phyloP scores from a whole-genome alignment of 2,113 vertebrate genomes.

The Megaceryle maxima region DNA sequence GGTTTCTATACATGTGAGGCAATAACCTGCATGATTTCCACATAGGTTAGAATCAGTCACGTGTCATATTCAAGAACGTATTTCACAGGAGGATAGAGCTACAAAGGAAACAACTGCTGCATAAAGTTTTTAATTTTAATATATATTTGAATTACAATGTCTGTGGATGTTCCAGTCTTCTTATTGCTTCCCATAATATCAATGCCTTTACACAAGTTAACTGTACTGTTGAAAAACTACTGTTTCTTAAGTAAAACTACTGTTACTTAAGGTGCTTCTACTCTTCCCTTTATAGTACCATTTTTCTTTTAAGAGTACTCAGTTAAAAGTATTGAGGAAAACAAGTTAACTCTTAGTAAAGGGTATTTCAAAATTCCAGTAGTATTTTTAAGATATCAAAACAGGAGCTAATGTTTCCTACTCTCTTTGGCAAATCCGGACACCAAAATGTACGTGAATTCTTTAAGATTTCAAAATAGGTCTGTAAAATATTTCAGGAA shows the following conservation, averaged over 20 bases:
- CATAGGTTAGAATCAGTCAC: not conserved
- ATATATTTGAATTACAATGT: not conserved
- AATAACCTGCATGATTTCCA: conserved; percentile 14
- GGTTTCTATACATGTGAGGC: not conserved
- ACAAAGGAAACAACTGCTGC: not conserved
- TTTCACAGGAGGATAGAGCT: not conserved
- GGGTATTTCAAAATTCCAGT: not conserved
- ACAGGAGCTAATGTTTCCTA: not conserved
- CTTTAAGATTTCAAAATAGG: not conserved
- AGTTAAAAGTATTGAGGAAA: not conserved
- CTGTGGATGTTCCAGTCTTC: not conserved
- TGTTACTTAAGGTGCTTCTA: not conserved
- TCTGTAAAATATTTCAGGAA: not conserved
- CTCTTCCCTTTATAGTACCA: not conserved
- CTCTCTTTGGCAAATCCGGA: not conserved
- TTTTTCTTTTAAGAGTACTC: not conserved
- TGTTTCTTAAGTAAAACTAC: not conserved
- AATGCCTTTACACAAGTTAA: not conserved
- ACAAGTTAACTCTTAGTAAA: not conserved
- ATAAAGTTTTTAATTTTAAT: not conserved
- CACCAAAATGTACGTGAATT: not conserved
- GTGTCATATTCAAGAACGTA: not conserved
- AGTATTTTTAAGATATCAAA: not conserved
- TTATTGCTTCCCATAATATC: not conserved
- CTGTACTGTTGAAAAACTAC: not conserved